These are phyloP conservation scores for Paguma larvata DNA, from an alignment of 2,797 vertebrate genomes.

Conservation along the genomic window DNA sequence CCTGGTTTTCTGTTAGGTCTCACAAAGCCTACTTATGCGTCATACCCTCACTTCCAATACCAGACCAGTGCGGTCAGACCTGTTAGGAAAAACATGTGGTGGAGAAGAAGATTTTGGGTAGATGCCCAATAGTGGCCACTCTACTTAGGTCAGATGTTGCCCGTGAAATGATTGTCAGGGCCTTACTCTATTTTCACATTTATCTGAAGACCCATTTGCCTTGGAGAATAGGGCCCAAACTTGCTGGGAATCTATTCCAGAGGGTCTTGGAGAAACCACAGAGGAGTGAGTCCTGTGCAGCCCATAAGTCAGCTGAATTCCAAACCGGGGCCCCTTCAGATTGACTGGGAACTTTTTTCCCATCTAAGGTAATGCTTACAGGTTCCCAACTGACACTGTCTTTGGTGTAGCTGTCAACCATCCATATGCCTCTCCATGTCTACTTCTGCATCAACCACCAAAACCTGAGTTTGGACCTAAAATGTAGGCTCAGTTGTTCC, in stretches of 20 bases:
- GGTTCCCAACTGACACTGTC: neutral
- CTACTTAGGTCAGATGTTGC: neutral
- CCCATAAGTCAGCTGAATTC: neutral
- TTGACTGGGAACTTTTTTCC: neutral
- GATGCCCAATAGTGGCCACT: neutral
- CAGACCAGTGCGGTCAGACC: neutral
- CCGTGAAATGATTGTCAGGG: neutral
- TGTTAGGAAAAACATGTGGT: neutral
- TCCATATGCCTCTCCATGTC: neutral
- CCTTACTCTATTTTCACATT: slow-evolving; percentile 35
- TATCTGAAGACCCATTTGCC: neutral
- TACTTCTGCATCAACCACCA: slow-evolving; percentile 22
- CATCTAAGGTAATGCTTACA: neutral
- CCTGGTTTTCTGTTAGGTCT: too few relatives aligned
- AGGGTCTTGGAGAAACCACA: slow-evolving; percentile 17
- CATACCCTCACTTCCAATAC: too few relatives aligned
- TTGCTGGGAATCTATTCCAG: slow-evolving; percentile 51
- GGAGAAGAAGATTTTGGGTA: neutral
- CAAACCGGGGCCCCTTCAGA: neutral
- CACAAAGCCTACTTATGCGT: too few relatives aligned
- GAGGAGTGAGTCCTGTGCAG: neutral
- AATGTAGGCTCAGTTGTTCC: neutral
- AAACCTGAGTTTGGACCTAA: slow-evolving; percentile 19
- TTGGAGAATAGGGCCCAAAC: neutral
- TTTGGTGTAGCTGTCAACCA: neutral